phyloP scores from a whole-genome alignment of 2,797 vertebrate species.

The Girardinus metallicus region DNA sequence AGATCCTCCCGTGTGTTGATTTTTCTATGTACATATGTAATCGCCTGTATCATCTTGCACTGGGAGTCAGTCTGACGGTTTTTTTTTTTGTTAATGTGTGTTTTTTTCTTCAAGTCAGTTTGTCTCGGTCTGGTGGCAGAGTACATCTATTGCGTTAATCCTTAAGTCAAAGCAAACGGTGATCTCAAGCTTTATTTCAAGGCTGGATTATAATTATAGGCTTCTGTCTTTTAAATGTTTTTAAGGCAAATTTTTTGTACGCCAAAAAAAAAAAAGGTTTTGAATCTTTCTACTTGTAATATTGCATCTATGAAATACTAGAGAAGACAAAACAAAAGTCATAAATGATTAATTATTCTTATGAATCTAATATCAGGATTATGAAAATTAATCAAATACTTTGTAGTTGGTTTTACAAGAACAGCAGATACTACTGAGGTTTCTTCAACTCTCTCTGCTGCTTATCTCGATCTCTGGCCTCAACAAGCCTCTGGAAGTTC shows the following conservation, averaged over 20 bases:
- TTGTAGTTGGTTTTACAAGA: conserved; percentile 17
- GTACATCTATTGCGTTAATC: conserved; percentile 19
- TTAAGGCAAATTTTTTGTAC: neutral
- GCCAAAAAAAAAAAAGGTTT: neutral
- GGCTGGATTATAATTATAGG: neutral
- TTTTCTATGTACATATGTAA: conserved; percentile 69
- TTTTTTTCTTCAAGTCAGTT: conserved; percentile 16
- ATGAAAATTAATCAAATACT: neutral
- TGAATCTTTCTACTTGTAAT: neutral
- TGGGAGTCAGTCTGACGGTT: conserved; percentile 4
- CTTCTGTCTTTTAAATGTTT: conserved; percentile 1
- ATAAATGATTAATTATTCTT: conserved; percentile 11
- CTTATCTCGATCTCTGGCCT: conserved; percentile 41
- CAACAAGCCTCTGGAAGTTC: conserved; percentile 72
- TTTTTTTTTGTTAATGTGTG: neutral
- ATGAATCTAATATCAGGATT: neutral
- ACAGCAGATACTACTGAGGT: conserved; percentile 33
- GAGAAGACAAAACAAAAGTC: neutral
- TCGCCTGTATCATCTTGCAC: conserved; percentile 62
- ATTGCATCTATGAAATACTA: conserved; percentile 13
- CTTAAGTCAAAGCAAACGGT: conserved; percentile 7
- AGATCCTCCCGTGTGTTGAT: neutral
- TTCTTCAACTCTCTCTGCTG: conserved; percentile 25
- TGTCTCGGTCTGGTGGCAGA: conserved; percentile 28
- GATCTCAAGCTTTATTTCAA: conserved; percentile 5